Percentiles rank a stretch among this genome's conserved stretches.
These are phyloP conservation scores for Phymatocera aterrima DNA, from an alignment of 2,888 invertebrate genomes.

Conservation along the genomic window DNA sequence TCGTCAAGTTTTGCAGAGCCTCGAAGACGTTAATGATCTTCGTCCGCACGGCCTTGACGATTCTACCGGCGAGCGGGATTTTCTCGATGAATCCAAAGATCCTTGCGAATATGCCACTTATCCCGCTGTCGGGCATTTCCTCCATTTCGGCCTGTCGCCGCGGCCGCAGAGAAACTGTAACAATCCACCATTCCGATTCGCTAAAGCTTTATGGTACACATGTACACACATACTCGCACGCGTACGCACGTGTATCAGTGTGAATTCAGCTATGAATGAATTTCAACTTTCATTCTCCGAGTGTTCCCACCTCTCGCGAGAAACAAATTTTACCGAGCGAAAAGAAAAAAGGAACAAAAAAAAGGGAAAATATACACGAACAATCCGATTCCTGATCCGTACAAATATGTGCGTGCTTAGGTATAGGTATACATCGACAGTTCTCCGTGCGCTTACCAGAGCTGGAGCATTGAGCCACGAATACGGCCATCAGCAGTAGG, in stretches of 20 bases:
- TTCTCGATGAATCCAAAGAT: neutral
- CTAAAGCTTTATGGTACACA: neutral
- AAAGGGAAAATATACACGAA: too few relatives aligned
- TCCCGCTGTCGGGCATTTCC: neutral
- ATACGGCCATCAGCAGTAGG: constrained; percentile 45
- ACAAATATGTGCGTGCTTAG: too few relatives aligned
- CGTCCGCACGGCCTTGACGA: neutral
- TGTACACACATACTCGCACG: neutral
- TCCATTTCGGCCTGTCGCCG: neutral
- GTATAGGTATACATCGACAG: too few relatives aligned
- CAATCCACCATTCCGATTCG: neutral
- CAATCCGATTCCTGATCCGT: too few relatives aligned
- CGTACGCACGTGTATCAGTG: too few relatives aligned
- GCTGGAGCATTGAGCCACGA: constrained; percentile 46
- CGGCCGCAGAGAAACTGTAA: neutral
- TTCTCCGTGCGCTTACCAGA: constrained; percentile 43
- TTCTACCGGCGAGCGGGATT: constrained; percentile 50
- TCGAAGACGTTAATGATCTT: constrained; percentile 34
- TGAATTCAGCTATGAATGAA: too few relatives aligned
- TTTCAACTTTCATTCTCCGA: too few relatives aligned
- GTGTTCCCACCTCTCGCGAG: too few relatives aligned
- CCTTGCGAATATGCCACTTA: neutral
- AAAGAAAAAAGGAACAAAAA: too few relatives aligned
- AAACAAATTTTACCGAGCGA: too few relatives aligned
- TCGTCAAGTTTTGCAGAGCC: constrained; percentile 49